Evolutionary conservation across 2,888 invertebrate genomes (phyloP), one percentile per base, ranked within the genome.

Genomic region (Sarcophaga carnaria): DNA sequence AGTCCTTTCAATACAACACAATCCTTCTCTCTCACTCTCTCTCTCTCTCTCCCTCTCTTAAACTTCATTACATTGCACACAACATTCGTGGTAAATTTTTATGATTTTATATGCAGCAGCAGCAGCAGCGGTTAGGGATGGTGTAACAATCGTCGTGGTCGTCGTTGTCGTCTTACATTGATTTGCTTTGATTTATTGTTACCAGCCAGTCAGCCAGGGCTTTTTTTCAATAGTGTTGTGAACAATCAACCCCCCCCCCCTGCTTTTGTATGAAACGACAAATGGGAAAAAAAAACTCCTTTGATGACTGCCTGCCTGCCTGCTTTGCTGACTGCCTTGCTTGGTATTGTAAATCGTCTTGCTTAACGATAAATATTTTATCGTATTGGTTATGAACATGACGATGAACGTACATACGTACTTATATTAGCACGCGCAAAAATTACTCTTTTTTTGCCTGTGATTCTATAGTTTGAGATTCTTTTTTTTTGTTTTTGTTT

Each of bases 121-220:
- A 45, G 10, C 37, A 37, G 37, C 37, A 37, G 37, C 10, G 37
- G 37, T 37, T 37, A 37, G 37, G 37, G 37, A 37, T 37, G 54
- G 54, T 54, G 76, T 67, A 66, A 76, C 71, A 74, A 74, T 79
- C 80, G 76, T 85, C 74, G 59, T 85, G 70, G 22, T 25, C 49
- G 54, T 54, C 76, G 10, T 27, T 25, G 47, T 81, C 78, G 67
- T 75, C 63, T 22, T 80, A 80, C 88, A 89, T 92, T 92, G 92
- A 92, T 92, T 92, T 91, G 91, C 92, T 92, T 92, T 92, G 92
- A 92, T 92, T 92, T 92, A 92, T 92, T 92, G 92, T 92, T 85
- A 79, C 77, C 84, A 72, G 47, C 85, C 89, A 85, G 88, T 88
- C 88, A 37, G 10, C 37, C 37, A 12, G 86, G 89, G 91, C 86